These are phyloP conservation scores for Rhogogaster chlorosoma DNA, from an alignment of 2,888 invertebrate genomes.

Conservation along the genomic window DNA sequence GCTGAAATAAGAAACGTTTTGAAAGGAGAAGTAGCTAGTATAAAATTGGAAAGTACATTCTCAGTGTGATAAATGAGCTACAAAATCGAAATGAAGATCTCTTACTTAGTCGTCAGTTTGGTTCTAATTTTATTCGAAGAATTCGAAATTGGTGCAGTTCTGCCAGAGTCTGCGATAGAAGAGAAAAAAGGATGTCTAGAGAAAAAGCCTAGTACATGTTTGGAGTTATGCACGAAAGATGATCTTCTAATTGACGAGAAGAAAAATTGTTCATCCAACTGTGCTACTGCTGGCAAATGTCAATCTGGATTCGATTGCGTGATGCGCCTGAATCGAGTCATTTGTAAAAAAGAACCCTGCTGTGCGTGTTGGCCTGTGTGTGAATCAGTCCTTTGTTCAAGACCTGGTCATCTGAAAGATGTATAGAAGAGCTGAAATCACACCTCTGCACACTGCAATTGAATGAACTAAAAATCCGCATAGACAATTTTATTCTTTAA, in stretches of 20 bases:
- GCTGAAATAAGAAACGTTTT: neutral
- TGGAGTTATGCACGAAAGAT: neutral
- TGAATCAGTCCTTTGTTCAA: neutral
- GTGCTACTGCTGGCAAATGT: neutral
- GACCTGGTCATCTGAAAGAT: neutral
- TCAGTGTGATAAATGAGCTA: neutral
- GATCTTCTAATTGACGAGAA: neutral
- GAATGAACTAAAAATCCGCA: no score
- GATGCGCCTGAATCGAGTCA: neutral
- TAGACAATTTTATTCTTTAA: neutral
- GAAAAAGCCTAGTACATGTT: neutral
- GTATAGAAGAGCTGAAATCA: neutral
- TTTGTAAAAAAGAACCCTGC: neutral
- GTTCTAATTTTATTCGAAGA: neutral
- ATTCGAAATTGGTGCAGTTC: neutral
- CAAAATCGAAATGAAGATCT: neutral
- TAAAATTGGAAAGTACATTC: neutral
- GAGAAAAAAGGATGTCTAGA: neutral
- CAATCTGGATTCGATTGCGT: neutral
- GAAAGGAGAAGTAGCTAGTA: neutral
- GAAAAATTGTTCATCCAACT: neutral
- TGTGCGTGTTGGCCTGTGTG: neutral
- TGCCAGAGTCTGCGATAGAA: neutral
- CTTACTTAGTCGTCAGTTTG: neutral
- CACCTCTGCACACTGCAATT: neutral